A percentile compares a stretch with the other conserved stretches of the same genome.
phyloP scores from a whole-genome alignment of 2,888 invertebrate genomes.

The Colletes collaris region DNA sequence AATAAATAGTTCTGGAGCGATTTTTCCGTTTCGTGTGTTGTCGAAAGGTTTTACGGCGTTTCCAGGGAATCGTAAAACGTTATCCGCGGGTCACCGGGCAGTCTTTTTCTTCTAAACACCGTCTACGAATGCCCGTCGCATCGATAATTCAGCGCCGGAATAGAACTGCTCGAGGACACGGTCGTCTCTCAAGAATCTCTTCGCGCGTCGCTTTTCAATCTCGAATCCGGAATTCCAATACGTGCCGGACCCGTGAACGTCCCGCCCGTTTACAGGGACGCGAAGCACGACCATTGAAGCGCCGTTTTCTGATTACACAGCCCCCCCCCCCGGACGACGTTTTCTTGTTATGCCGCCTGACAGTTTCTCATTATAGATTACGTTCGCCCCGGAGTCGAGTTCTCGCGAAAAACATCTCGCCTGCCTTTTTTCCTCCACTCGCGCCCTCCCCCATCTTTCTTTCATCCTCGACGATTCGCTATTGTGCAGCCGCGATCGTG shows the following conservation, averaged over 20 bases:
- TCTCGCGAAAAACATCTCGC: constrained; percentile 19
- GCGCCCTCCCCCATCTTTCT: background rate
- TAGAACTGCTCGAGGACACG: constrained; percentile 35
- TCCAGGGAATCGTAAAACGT: no score
- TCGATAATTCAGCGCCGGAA: constrained; percentile 60
- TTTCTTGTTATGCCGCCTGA: constrained; percentile 42
- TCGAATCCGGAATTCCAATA: constrained; percentile 53
- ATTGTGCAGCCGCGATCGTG: background rate
- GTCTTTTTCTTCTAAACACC: constrained; percentile 17
- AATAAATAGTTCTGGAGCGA: no score
- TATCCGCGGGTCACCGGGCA: no score
- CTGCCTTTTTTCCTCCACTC: background rate
- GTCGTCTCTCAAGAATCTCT: constrained; percentile 52
- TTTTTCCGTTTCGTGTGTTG: no score
- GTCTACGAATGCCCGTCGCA: constrained; percentile 42
- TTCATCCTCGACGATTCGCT: background rate
- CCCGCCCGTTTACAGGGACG: constrained; percentile 39
- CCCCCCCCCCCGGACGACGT: background rate
- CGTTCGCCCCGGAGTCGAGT: constrained; percentile 21
- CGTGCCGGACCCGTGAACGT: constrained; percentile 40
- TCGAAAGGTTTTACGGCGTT: no score
- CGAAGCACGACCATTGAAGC: constrained; percentile 35
- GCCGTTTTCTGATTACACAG: constrained; percentile 55
- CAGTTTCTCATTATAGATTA: constrained; percentile 53
- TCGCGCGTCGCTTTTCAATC: constrained; percentile 60